phyloP scores from a whole-genome alignment of 2,797 vertebrate genomes.

The Gila robusta region DNA sequence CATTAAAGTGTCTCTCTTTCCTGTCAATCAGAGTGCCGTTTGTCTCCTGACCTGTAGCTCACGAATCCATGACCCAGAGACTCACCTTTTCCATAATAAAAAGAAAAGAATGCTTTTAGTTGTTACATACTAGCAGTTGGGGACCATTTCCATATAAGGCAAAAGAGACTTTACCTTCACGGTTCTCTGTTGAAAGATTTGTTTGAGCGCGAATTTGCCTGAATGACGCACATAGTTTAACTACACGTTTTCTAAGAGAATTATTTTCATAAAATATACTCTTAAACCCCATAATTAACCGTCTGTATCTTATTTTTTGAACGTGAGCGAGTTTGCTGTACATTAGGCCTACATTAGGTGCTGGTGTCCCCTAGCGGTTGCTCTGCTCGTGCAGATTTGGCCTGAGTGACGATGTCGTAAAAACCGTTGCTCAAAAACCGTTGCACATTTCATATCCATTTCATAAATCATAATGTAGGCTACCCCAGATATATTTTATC shows the following conservation, averaged over 20 bases:
- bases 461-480: not conserved
- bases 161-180: not conserved
- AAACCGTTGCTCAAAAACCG: not conserved
- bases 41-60: slow-evolving; percentile 30
- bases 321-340: not conserved
- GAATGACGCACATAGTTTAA: not conserved
- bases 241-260: no score
- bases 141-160: slow-evolving; percentile 14
- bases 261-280: not conserved
- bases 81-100: slow-evolving; percentile 17
- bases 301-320: not conserved
- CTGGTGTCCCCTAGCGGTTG: slow-evolving; percentile 62
- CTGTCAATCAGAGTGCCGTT: slow-evolving; percentile 79
- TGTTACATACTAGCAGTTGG: not conserved
- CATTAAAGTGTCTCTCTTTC: slow-evolving; percentile 66
- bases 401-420: not conserved
- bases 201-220: not conserved
- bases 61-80: slow-evolving; percentile 10
- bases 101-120: slow-evolving; percentile 26
- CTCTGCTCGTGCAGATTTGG: not conserved
- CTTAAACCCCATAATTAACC: not conserved
- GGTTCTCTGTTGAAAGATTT: not conserved
- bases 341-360: slow-evolving; percentile 21
- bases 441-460: not conserved
- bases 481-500: not conserved